Evolutionary conservation across 1,140 invertebrate genomes (phyloP), one percentile per base, ranked within the genome.

Genomic region (Drosophila dunni): DNA sequence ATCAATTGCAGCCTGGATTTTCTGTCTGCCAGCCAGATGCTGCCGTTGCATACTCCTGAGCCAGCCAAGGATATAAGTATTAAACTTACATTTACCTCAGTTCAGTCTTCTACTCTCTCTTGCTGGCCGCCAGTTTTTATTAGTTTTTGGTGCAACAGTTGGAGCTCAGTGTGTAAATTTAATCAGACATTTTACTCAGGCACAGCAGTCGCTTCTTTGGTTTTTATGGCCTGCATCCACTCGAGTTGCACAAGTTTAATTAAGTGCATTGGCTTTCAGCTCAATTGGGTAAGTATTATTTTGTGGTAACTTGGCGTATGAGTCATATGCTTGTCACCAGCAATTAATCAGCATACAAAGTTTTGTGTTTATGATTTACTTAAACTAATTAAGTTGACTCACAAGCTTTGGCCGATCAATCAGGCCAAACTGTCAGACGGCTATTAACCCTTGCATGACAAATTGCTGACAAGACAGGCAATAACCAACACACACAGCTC

Each of bases 101-200:
- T 3, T 29, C 24, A 29, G 24, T 29, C 24, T 29, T 4, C 5
- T 29, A 3, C 33, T 13, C 24, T 36, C 45, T 68, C 60, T 67
- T 71, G 65, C 51, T 64, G 62, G 9, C 48, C 38, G 20, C 50
- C 50, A 3, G 10, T 70, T 42, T 77, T 67, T 75, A 67, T 79
- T 72, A 68, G 65, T 54, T 69, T 75, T 54, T 29, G 71, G 57
- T 85, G 82, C 82, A 85, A 85, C 82, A 79, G 75, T 88, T 86
- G 83, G 36, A 84, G 79, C 65, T 66, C 67, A 20, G 79, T 88
- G 83, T 86, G 83, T 88, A 88, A 88, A 86, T 86, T 86, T 88
- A 86, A 88, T 86, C 83, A 86, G 76, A 50, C 76, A 65, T 65
- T 75, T 66, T 72, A 48, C 82, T 85, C 71, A 86, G 81, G 58